Conservation (phyloP, 2,113 vertebrate genomes). For the Ameiurus melas region DNA sequence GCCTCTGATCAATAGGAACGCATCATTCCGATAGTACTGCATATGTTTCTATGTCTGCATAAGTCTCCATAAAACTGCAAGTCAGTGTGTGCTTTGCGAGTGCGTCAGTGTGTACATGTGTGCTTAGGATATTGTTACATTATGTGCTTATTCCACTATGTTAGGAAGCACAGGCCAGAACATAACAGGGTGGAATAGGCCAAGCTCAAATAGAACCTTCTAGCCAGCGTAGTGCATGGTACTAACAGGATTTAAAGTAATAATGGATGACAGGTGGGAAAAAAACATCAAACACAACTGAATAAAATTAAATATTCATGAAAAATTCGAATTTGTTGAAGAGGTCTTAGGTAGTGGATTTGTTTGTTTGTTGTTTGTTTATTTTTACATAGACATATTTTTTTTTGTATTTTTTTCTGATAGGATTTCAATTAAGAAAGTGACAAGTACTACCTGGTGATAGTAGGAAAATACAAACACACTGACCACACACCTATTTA, state of each 20-base stretch:
- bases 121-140: not conserved
- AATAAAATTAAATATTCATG: not conserved
- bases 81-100: not conserved
- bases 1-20: slow-evolving; percentile 1
- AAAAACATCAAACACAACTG: not conserved
- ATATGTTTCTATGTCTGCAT: not conserved
- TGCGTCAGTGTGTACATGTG: not conserved
- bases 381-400: not conserved
- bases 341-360: not conserved
- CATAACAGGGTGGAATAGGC: not conserved
- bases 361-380: too few relatives aligned
- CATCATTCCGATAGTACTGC: not conserved
- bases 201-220: not conserved
- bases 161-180: not conserved
- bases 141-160: not conserved
- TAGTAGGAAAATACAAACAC: not conserved
- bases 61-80: not conserved
- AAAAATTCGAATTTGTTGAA: not conserved
- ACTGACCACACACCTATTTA: too few relatives aligned
- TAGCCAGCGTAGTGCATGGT: not conserved
- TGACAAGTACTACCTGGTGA: not conserved
- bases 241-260: not conserved
- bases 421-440: not conserved
- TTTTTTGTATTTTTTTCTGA: not conserved
- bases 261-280: not conserved